These are phyloP conservation scores for Aegotheles bennettii DNA, from an alignment of 2,113 vertebrate species.

Conservation along the genomic window DNA sequence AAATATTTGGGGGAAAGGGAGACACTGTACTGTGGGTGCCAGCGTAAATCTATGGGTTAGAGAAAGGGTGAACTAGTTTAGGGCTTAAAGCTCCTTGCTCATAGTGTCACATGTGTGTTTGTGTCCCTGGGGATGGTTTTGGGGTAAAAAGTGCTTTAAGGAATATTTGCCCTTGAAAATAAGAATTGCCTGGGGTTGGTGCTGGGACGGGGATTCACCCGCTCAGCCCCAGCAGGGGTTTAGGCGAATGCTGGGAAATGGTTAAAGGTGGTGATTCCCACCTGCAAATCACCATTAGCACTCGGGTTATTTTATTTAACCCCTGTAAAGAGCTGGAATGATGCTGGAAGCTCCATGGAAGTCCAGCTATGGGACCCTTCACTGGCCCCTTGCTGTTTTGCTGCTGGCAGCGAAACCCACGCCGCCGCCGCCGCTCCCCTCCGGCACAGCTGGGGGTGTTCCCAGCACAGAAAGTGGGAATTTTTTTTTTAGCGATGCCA, in stretches of 20 bases:
- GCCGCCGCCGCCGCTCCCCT: fast-evolving
- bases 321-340: not conserved
- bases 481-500: not conserved
- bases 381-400: not conserved
- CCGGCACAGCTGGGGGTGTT: fast-evolving
- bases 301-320: not conserved
- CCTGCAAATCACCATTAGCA: not conserved
- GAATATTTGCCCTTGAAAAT: not conserved
- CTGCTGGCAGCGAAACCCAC: not conserved
- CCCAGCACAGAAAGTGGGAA: not conserved
- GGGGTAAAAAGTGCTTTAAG: not conserved
- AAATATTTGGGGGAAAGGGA: slow-evolving; percentile 11
- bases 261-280: not conserved
- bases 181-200: not conserved
- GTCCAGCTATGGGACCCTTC: fast-evolving
- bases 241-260: fast-evolving
- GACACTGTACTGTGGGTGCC: not conserved
- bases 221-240: fast-evolving
- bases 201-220: not conserved
- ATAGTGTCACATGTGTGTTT: fast-evolving
- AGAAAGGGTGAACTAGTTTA: not conserved
- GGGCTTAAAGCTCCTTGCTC: not conserved
- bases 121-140: fast-evolving
- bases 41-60: not conserved
- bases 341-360: not conserved